A percentile compares a stretch with the other conserved stretches of the same genome.
Conservation (phyloP, 2,113 vertebrate genomes). For the Montifringilla adamsi region DNA sequence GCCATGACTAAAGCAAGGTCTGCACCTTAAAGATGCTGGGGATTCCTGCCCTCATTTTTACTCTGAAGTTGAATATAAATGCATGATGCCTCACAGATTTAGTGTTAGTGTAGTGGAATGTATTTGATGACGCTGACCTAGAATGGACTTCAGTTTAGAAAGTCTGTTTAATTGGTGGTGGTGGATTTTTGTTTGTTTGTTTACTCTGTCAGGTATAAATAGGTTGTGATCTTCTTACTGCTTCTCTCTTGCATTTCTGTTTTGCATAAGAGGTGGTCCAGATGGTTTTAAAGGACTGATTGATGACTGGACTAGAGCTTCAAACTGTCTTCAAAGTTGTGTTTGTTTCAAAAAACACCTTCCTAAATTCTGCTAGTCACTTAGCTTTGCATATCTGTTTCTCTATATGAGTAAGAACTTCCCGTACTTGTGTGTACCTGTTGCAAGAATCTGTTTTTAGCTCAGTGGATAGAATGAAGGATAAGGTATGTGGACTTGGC, state of each 20-base stretch:
- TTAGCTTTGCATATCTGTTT: background rate
- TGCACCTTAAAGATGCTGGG: background rate
- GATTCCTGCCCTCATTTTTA: background rate
- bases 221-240: background rate
- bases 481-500: conserved; percentile 59
- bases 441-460: conserved; percentile 61
- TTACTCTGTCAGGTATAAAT: background rate
- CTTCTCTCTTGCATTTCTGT: background rate
- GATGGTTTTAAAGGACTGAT: background rate
- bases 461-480: conserved; percentile 20
- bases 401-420: conserved; percentile 32
- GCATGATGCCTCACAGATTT: background rate
- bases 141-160: background rate
- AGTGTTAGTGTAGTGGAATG: background rate
- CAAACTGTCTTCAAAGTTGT: background rate
- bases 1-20: background rate
- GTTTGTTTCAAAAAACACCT: background rate
- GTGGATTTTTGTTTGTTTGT: background rate
- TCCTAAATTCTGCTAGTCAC: background rate
- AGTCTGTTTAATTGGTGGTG: background rate
- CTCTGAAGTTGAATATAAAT: background rate
- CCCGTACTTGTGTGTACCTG: conserved; percentile 56
- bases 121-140: background rate
- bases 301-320: background rate
- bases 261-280: background rate